These are phyloP conservation scores for Genyomyrus donnyi DNA, from an alignment of 2,113 vertebrate genomes.

Conservation along the genomic window DNA sequence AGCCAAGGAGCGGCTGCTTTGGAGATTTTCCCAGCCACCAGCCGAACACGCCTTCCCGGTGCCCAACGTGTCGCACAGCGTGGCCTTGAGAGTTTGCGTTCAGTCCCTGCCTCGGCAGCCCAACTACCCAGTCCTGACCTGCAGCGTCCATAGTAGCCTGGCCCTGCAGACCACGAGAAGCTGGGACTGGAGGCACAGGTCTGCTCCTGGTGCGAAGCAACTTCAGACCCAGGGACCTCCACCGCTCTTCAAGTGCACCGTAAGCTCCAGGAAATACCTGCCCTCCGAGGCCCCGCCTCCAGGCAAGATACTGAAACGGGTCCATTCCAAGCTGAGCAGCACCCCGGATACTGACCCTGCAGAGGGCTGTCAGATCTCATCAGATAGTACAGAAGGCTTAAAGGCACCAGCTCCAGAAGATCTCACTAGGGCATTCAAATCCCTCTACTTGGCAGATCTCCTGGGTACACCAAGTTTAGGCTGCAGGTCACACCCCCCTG, in stretches of 20 bases:
- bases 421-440: constrained; percentile 72
- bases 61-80: constrained; percentile 88
- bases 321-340: constrained; percentile 57
- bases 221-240: not conserved
- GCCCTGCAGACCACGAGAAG: constrained; percentile 36
- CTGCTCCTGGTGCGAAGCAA: not conserved
- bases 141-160: constrained; percentile 86
- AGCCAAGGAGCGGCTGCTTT: constrained; percentile 82
- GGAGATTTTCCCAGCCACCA: constrained; percentile 90
- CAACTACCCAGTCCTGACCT: constrained; percentile 83
- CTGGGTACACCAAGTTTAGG: constrained; percentile 50
- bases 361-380: constrained; percentile 53
- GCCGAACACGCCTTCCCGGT: constrained; percentile 92
- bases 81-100: constrained; percentile 91
- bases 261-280: constrained; percentile 51
- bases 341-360: constrained; percentile 56
- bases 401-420: constrained; percentile 60
- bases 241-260: not conserved
- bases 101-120: constrained; percentile 95
- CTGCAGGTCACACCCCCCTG: constrained; percentile 53
- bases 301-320: constrained; percentile 68
- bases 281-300: constrained; percentile 56
- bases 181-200: not conserved
- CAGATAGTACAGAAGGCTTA: constrained; percentile 48
- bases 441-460: constrained; percentile 68